Evolutionary conservation across 2,113 vertebrate genomes (phyloP).

Genomic region (Narcine bancroftii): DNA sequence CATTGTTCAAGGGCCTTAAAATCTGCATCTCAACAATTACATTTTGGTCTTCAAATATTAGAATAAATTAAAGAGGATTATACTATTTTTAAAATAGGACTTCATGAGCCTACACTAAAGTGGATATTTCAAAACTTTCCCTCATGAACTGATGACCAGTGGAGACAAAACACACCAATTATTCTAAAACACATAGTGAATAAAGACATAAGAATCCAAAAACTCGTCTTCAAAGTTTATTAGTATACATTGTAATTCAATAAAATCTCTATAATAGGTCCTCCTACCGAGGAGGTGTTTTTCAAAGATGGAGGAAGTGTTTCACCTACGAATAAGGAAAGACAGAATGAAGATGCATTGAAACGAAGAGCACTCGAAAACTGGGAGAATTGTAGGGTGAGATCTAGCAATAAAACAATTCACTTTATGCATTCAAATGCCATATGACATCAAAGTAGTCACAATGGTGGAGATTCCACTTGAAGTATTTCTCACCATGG

Average conservation of each 20-base stretch:
- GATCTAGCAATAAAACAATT: conserved; percentile 5
- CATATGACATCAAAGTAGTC: neutral
- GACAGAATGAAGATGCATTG: conserved; percentile 62
- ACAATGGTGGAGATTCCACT: too few relatives aligned
- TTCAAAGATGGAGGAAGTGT: conserved; percentile 51
- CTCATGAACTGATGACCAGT: neutral
- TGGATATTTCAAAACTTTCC: neutral
- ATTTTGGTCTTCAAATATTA: neutral
- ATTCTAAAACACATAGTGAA: neutral
- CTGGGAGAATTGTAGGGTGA: conserved; percentile 86
- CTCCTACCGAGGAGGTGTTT: conserved; percentile 62
- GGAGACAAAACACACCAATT: neutral
- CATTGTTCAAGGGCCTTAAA: neutral
- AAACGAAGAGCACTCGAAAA: conserved; percentile 78
- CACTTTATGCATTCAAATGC: neutral
- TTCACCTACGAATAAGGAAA: conserved; percentile 47
- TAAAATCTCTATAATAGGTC: conserved; percentile 56
- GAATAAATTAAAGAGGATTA: too few relatives aligned
- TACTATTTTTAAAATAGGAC: neutral
- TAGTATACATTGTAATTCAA: neutral
- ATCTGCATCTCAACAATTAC: neutral
- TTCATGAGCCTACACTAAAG: neutral
- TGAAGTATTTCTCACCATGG: too few relatives aligned
- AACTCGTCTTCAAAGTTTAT: neutral
- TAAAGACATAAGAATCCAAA: neutral